Percentiles rank a stretch among this genome's conserved stretches.
phyloP scores from a whole-genome alignment of 2,888 invertebrate species.

The Aleiodes testaceus region DNA sequence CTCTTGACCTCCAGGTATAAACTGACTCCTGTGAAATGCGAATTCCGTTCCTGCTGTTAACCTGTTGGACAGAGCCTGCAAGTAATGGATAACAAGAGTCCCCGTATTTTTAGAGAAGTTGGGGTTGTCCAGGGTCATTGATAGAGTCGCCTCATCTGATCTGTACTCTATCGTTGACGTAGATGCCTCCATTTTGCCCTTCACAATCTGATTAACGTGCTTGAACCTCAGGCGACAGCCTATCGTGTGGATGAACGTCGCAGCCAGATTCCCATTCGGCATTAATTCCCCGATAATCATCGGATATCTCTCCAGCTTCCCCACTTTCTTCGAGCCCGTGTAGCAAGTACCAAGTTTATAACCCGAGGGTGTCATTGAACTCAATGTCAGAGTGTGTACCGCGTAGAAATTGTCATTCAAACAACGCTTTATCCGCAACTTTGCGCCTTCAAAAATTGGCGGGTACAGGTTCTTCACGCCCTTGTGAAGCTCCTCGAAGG shows the following conservation, averaged over 20 bases:
- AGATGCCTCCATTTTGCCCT: slow-evolving; percentile 57
- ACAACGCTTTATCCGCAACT: slow-evolving; percentile 57
- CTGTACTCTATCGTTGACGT: slow-evolving; percentile 65
- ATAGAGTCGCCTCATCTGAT: slow-evolving; percentile 66
- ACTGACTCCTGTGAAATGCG: slow-evolving; percentile 59
- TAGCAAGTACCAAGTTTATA: slow-evolving; percentile 67
- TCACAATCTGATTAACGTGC: slow-evolving; percentile 60
- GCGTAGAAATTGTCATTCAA: slow-evolving; percentile 65
- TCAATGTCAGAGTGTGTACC: slow-evolving; percentile 62
- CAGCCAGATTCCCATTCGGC: slow-evolving; percentile 64
- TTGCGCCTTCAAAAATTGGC: slow-evolving; percentile 66
- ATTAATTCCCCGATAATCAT: slow-evolving; percentile 61
- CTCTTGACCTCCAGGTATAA: slow-evolving; percentile 57
- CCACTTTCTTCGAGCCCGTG: slow-evolving; percentile 63
- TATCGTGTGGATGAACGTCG: slow-evolving; percentile 63
- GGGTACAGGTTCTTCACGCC: slow-evolving; percentile 65
- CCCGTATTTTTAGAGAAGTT: slow-evolving; percentile 59
- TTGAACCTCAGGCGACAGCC: slow-evolving; percentile 66
- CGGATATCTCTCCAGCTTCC: slow-evolving; percentile 64
- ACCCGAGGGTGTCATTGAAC: slow-evolving; percentile 63
- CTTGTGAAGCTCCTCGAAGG: slow-evolving; percentile 68
- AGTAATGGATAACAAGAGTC: slow-evolving; percentile 63
- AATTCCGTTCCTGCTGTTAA: slow-evolving; percentile 66
- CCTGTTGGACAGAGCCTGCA: slow-evolving; percentile 69
- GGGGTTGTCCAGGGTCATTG: slow-evolving; percentile 62